Base-by-base conservation (phyloP, 2,113 vertebrate genomes). In the Limnothrissa miodon region DNA sequence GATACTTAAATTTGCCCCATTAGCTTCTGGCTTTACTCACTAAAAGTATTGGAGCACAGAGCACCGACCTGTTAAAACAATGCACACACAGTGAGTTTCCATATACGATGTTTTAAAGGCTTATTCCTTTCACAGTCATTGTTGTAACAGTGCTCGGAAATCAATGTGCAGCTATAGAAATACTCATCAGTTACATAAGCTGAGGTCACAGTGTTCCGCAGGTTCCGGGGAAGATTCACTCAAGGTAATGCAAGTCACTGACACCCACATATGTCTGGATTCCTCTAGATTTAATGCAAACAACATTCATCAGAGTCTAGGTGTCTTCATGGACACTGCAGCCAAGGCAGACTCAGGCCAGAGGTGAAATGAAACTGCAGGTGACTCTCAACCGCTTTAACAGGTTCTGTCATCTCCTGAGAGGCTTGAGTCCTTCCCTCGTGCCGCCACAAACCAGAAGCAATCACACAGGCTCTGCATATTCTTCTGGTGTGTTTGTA, bases 321-420 rank as follows among this genome's bases (percentile, higher is more conserved):
- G 59, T 25, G 8, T 66, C 59, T 33, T 29, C 25, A 13, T 25
- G 29, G 25, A 66, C 59, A 29, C 11, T 25, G 10, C 59, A 33
- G 59, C 59, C 7, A 66, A 15, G 29, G 59, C 25, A 66, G n/a
- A n/a, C 29, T 66, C 29, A 33, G 59, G 29, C n/a, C 59, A 66
- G 10, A 33, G 66, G 66, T 74, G 66, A 36, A 74, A 74, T 74
- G 36, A 33, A 74, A 74, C 66, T 74, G 33, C 66, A 36, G 66
- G 25, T 36, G 33, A 74, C 25, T 74, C 33, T 36, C 11, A 36
- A 74, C 25, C 36, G 29, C 25, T 74, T 1, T 36, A 74, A 74
- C 29, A 66, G 66, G 66, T 39, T 29, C 29, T 74, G 66, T 62
- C 59, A 10, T 62, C 59, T 29, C 59, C 51, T 6, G 19, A 6